Conservation (phyloP, 2,797 vertebrate genomes). For the Mormyrops attenuatus region DNA sequence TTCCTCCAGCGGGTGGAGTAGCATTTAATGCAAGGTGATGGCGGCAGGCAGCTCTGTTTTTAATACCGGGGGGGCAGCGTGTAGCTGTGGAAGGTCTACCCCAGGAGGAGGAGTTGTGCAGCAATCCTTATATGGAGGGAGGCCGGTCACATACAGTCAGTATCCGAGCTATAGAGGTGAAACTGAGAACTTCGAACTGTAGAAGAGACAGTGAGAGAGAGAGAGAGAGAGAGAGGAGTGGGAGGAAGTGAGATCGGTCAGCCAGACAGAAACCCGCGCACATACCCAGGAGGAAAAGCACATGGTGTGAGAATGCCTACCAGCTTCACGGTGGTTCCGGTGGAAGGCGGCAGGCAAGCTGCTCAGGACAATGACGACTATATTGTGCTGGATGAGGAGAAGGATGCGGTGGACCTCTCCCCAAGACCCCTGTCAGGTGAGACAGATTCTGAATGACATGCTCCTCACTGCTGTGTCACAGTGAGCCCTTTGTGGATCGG, state of each 20-base stretch:
- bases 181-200: slow-evolving; percentile 46
- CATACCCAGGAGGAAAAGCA: slow-evolving; percentile 34
- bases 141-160: slow-evolving; percentile 59
- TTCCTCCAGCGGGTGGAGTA: neutral
- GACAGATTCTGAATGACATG: neutral
- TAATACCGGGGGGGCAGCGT: neutral
- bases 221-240: slow-evolving; percentile 24
- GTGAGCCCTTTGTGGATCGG: neutral
- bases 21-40: neutral
- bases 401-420: slow-evolving; percentile 30
- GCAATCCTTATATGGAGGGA: slow-evolving; percentile 62
- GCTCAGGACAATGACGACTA: slow-evolving; percentile 50
- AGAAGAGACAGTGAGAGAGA: slow-evolving; percentile 13
- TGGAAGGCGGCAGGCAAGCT: slow-evolving; percentile 62
- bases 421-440: slow-evolving; percentile 34
- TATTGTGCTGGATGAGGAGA: slow-evolving; percentile 54
- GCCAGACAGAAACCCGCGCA: neutral
- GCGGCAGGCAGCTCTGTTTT: neutral
- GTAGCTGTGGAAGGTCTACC: slow-evolving; percentile 31
- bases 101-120: slow-evolving; percentile 52
- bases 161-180: slow-evolving; percentile 50
- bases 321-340: slow-evolving; percentile 86
- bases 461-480: neutral
- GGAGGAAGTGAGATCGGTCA: slow-evolving; percentile 9
- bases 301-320: slow-evolving; percentile 80